Percentiles rank a stretch among this genome's conserved stretches.
These are phyloP conservation scores for Alcis repandata DNA, from an alignment of 2,888 invertebrate species.

Conservation along the genomic window DNA sequence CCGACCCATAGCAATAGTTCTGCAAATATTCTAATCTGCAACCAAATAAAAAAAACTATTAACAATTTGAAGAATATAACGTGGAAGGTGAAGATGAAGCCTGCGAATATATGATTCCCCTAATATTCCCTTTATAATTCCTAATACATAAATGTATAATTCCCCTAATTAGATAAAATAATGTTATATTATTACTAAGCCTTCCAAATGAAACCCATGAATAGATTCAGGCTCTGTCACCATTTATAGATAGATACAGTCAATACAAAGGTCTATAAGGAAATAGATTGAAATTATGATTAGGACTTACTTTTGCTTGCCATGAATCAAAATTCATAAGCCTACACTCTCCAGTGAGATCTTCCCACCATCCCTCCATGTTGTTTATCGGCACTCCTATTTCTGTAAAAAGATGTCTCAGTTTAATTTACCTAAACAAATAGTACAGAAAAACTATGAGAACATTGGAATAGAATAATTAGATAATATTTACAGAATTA, in stretches of 20 bases:
- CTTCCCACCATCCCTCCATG: slow-evolving; percentile 91
- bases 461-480: neutral
- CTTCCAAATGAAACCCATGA: no score
- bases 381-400: slow-evolving; percentile 69
- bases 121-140: no score
- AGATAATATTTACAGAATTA: neutral
- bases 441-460: no score
- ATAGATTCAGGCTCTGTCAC: no score
- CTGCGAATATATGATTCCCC: no score
- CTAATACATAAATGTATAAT: no score
- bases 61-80: neutral
- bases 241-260: no score
- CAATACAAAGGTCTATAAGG: no score
- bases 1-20: slow-evolving; percentile 94
- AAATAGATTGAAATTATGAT: no score
- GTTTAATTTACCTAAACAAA: no score
- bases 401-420: neutral
- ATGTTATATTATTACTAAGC: no score
- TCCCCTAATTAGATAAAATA: no score
- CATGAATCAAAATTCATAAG: slow-evolving; percentile 88
- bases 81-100: neutral
- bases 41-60: neutral
- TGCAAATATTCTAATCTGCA: slow-evolving; percentile 90
- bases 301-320: slow-evolving; percentile 81
- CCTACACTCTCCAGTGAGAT: slow-evolving; percentile 90